Conservation (phyloP, 1,140 invertebrate genomes). For the Drosophila biarmipes region DNA sequence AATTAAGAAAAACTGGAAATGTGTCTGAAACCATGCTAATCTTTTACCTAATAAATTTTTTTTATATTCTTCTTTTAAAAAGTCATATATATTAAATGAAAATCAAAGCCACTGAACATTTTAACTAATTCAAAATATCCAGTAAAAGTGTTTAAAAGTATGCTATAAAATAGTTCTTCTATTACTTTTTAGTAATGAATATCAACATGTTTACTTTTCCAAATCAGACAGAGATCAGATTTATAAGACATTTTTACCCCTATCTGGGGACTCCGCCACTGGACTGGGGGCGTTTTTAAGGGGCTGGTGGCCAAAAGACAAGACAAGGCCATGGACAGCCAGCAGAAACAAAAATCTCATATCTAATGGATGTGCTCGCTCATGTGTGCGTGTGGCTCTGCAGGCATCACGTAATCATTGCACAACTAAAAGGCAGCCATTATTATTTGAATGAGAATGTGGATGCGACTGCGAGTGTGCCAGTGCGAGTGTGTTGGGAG, state of each 20-base stretch:
- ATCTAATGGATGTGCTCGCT: conserved; percentile 78
- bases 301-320: conserved; percentile 8
- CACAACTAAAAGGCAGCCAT: conserved; percentile 81
- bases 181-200: too few relatives aligned
- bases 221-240: too few relatives aligned
- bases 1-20: too few relatives aligned
- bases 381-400: conserved; percentile 53
- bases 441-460: conserved; percentile 80
- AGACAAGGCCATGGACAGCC: conserved; percentile 40
- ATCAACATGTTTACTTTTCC: background rate
- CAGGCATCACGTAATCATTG: conserved; percentile 81
- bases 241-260: too few relatives aligned
- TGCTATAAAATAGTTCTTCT: too few relatives aligned
- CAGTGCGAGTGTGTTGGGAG: conserved; percentile 58
- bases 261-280: background rate
- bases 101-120: too few relatives aligned
- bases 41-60: too few relatives aligned
- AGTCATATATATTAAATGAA: too few relatives aligned
- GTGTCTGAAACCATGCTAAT: too few relatives aligned
- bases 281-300: background rate
- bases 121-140: too few relatives aligned
- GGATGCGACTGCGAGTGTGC: conserved; percentile 52
- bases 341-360: conserved; percentile 70
- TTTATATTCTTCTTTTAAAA: too few relatives aligned
- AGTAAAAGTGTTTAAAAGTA: too few relatives aligned